Base-by-base conservation (phyloP, 2,113 vertebrate genomes). In the Pygathrix nemaeus region DNA sequence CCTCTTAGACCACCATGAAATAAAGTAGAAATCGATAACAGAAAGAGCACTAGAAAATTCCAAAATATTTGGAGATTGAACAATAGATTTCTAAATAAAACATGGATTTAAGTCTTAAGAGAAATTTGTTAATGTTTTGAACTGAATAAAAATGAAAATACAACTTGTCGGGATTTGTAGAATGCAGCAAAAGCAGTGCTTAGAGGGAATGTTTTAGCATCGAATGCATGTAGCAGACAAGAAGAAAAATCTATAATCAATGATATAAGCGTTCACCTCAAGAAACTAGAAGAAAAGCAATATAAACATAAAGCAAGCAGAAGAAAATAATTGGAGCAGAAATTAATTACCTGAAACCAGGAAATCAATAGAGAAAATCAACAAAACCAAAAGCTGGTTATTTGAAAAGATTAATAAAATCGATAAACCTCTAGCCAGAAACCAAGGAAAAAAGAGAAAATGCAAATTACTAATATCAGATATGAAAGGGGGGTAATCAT, bases 281-380 rank as follows among this genome's bases (percentile, higher is more conserved):
- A 35, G 8, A 73, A 85, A 86, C 32, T 73, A 79, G 17, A 32
- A 2, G 64, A 45, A 85, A 35, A 88, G 21, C 43, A 43, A 86
- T 48, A 81, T 52, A 78, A 80, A 21, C 61, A 52, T 45, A 55
- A 90, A 95, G 38, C 16, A 68, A 86, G 27, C 25, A n/a, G 20
- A 95, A 85, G 64, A 80, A 83, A 78, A 80, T 40, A 52, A 38
- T n/a, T 40, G 61, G 21, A 94, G 35, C 20, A 72, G 59, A 80
- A 85, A 93, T 85, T 18, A 84, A 32, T 88, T 64, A 45, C 25
- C 2, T 68, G 61, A 79, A 64, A 43, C 32, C 21, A 75, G 13
- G 25, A 84, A 79, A 38, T 64, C 66, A 64, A 92, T n/a, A 84
- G 27, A 95, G 21, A 20, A 92, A 73, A 88, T 87, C 68, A 96